Percentiles rank a stretch among this genome's conserved stretches.
These are phyloP conservation scores for Epirrhoe alternata DNA, from an alignment of 2,888 invertebrate genomes.

Conservation along the genomic window DNA sequence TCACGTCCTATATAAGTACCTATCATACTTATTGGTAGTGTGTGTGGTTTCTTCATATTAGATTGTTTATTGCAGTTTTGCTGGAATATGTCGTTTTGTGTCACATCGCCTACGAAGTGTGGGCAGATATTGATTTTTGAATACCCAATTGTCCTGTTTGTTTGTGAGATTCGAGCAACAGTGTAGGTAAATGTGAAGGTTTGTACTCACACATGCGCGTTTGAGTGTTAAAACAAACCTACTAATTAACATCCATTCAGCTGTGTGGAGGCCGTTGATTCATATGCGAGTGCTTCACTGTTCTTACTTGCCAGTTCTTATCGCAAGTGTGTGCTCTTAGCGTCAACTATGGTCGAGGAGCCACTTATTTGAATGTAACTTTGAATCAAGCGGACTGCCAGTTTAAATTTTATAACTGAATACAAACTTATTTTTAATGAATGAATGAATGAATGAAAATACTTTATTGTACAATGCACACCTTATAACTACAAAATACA, in stretches of 20 bases:
- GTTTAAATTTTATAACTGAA: constrained; percentile 1
- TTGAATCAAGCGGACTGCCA: constrained; percentile 24
- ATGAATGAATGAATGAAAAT: too few relatives aligned
- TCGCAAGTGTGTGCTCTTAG: constrained; percentile 62
- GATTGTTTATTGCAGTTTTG: constrained; percentile 48
- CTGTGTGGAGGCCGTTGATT: constrained; percentile 74
- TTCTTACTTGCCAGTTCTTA: constrained; percentile 65
- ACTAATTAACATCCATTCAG: constrained; percentile 81
- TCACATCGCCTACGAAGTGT: constrained; percentile 41
- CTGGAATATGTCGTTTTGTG: constrained; percentile 45
- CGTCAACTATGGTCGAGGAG: constrained; percentile 58
- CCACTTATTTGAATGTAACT: constrained; percentile 43
- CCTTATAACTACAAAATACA: too few relatives aligned
- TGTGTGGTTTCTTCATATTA: constrained; percentile 56
- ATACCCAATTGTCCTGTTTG: constrained; percentile 54
- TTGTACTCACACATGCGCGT: constrained; percentile 54
- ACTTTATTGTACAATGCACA: too few relatives aligned
- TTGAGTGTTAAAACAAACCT: constrained; percentile 75
- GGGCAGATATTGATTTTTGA: constrained; percentile 36
- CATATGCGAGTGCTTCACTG: constrained; percentile 62
- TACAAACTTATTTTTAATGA: not conserved
- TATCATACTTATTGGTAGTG: constrained; percentile 58
- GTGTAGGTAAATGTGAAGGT: constrained; percentile 60
- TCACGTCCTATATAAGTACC: constrained; percentile 65
- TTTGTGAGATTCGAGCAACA: constrained; percentile 53